Base-by-base conservation (phyloP, 2,888 invertebrate genomes). In the Leptogaster cylindrica region DNA sequence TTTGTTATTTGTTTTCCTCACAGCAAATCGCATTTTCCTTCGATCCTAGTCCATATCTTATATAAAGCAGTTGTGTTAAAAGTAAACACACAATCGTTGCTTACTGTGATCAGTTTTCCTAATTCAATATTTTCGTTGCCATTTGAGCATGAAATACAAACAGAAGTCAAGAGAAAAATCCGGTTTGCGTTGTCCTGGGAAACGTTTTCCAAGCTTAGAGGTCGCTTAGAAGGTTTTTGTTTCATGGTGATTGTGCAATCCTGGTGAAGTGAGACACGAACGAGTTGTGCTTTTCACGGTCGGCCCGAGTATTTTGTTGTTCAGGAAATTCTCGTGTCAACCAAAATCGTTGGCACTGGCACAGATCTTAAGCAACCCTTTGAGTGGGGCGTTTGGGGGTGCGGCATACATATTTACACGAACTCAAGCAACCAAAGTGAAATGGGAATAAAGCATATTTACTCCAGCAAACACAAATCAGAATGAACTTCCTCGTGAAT, bases 401-500 rank as follows among this genome's bases (percentile, higher is more conserved):
- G n/a, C n/a, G n/a, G n/a, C n/a, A n/a, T n/a, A n/a, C 20, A 46
- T 16, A n/a, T 20, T 46, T 10, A 46, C 46, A 46, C 6, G 20
- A 18, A 46, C 18, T 3, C 46, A 46, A 6, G 20, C 46, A 46
- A 16, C 7, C 46, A 46, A 46, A 46, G 16, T 8, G 16, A 20
- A 46, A 16, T 27, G 25, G 25, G 14, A 50, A 50, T 50, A 50
- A 50, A 50, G 27, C 50, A 50, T 50, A 50, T 50, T 50, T 50
- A 50, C 50, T 23, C 20, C 12, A n/a, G 25, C 27, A 27, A 50
- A 50, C 50, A 50, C 50, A 50, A 50, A 50, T 50, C 50, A 50
- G 50, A 50, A 50, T 50, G 50, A 50, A 50, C 50, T 50, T 50
- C 27, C 50, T 50, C 50, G 12, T 50, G 27, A 50, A 50, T 50